Conservation (phyloP, 2,113 vertebrate species). For the Polypterus senegalus region DNA sequence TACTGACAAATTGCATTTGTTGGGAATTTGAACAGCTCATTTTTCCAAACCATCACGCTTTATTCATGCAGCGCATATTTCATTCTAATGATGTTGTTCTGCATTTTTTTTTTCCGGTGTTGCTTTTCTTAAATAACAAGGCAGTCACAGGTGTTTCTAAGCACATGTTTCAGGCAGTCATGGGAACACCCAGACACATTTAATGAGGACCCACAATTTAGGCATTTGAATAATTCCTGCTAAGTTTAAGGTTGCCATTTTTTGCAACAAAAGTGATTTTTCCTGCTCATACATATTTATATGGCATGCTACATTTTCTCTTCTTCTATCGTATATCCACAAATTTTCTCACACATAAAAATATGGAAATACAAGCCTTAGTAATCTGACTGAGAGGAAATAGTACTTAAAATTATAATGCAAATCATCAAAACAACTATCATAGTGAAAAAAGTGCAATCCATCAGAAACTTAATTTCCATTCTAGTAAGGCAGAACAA, state of each 20-base stretch:
- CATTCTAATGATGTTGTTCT: slow-evolving; percentile 20
- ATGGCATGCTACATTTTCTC: no score
- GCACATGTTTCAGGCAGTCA: slow-evolving; percentile 1
- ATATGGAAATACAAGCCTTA: no score
- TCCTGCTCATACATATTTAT: no score
- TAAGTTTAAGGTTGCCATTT: not conserved
- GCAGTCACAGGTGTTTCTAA: slow-evolving; percentile 4
- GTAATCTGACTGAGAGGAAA: no score
- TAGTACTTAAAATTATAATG: no score
- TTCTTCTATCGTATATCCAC: no score
- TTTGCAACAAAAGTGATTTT: no score
- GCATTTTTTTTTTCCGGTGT: slow-evolving; percentile 7
- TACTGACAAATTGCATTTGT: slow-evolving; percentile 35
- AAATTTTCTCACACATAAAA: no score
- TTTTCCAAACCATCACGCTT: slow-evolving; percentile 22
- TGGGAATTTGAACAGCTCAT: slow-evolving; percentile 32
- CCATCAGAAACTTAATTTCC: no score
- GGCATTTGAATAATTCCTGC: slow-evolving; percentile 4
- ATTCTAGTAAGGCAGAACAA: no score
- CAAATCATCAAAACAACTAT: no score
- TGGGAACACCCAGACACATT: slow-evolving; percentile 5
- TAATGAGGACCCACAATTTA: slow-evolving; percentile 9
- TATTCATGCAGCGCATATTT: slow-evolving; percentile 15
- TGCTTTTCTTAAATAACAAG: slow-evolving; percentile 14
- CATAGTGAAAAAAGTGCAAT: no score